A percentile compares a stretch with the other conserved stretches of the same genome.
phyloP scores from a whole-genome alignment of 2,113 vertebrate genomes.

The Tragelaphus imberbis region DNA sequence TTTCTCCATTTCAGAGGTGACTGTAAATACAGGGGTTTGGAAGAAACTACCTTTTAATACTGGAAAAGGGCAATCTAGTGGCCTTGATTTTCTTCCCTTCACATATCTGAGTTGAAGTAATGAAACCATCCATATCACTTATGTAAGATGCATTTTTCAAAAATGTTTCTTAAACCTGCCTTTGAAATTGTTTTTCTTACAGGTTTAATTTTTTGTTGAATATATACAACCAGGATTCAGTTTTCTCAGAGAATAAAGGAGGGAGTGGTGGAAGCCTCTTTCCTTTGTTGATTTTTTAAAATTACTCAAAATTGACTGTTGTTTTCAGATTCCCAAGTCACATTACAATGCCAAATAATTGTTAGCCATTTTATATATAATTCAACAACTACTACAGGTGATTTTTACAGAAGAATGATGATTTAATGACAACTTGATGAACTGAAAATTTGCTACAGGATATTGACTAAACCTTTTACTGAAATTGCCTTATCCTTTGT shows the following conservation, averaged over 20 bases:
- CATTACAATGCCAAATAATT: background rate
- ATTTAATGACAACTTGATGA: conserved; percentile 26
- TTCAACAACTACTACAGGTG: background rate
- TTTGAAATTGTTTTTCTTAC: background rate
- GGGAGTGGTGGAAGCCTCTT: background rate
- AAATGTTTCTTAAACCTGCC: conserved; percentile 5
- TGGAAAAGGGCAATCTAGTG: background rate
- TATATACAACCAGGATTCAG: background rate
- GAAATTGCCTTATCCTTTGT: conserved; percentile 63
- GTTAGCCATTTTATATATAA: conserved; percentile 2
- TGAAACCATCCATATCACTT: background rate
- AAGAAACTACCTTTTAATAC: background rate
- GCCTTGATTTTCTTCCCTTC: background rate
- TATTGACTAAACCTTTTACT: conserved; percentile 44
- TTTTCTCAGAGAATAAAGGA: conserved; percentile 20
- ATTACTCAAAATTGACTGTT: conserved; percentile 40
- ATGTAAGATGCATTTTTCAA: background rate
- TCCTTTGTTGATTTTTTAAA: conserved; percentile 38
- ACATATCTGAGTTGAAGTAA: background rate
- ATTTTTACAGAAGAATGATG: background rate
- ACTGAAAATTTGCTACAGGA: background rate
- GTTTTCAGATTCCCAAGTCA: background rate
- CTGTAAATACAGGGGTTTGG: background rate
- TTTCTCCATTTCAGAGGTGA: conserved; percentile 9
- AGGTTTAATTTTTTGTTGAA: background rate